Evolutionary conservation across 2,888 invertebrate species (phyloP).

Genomic region (Acanthosepion pharaonis): DNA sequence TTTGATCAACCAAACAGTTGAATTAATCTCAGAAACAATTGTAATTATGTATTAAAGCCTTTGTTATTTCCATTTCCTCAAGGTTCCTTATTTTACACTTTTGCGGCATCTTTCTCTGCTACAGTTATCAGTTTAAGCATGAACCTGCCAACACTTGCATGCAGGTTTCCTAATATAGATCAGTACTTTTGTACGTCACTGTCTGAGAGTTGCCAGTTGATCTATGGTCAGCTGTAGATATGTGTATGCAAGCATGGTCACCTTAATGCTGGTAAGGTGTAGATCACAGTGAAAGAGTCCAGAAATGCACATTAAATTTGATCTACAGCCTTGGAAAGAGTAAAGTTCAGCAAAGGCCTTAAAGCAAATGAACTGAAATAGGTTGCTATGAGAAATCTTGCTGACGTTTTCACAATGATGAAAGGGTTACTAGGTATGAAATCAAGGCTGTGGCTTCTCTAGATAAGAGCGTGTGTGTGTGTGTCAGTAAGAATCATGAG

Average conservation of each 20-base stretch:
- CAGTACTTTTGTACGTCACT: background rate
- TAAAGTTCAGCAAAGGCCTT: background rate
- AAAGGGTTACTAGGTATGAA: background rate
- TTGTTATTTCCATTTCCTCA: background rate
- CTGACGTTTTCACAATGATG: background rate
- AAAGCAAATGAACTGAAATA: background rate
- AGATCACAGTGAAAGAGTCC: background rate
- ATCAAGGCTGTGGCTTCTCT: background rate
- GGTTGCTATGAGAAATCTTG: background rate
- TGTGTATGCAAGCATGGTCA: background rate
- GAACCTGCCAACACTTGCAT: background rate
- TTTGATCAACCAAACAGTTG: background rate
- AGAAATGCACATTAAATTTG: conserved; percentile 33
- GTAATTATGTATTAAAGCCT: conserved; percentile 17
- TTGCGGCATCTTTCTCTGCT: background rate
- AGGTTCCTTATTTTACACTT: background rate
- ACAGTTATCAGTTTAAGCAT: background rate
- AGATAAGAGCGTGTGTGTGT: background rate
- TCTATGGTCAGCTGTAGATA: background rate
- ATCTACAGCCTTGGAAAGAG: background rate
- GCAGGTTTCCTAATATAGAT: background rate
- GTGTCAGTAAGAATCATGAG: background rate
- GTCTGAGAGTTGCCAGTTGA: background rate
- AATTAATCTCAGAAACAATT: background rate
- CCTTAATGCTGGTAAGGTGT: background rate